phyloP scores from a whole-genome alignment of 2,113 vertebrate genomes.

The Cettia cetti region DNA sequence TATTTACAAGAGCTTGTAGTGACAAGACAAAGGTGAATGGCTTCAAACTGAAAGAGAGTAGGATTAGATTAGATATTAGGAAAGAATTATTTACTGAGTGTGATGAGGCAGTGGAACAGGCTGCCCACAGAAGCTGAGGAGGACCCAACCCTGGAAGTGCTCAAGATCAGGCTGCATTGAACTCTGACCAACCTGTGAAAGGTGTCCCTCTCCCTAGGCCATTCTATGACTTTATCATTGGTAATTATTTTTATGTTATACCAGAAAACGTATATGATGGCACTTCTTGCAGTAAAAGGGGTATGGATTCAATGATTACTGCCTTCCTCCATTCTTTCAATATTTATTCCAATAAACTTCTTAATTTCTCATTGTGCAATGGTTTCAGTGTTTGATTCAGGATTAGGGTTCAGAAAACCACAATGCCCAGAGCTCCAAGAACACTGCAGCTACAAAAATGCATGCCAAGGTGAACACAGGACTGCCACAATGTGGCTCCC shows the following conservation, averaged over 20 bases:
- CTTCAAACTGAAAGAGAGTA: background rate
- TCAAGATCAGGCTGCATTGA: too few species aligned
- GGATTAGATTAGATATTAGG: background rate
- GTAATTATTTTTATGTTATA: background rate
- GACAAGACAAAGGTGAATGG: background rate
- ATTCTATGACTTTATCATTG: background rate
- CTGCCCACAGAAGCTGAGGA: background rate
- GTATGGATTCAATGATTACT: background rate
- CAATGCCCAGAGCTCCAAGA: too few species aligned
- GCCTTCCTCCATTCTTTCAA: background rate
- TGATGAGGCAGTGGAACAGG: background rate
- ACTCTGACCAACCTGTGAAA: background rate
- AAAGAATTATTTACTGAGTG: background rate
- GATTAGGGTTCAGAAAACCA: too few species aligned
- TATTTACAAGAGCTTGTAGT: background rate
- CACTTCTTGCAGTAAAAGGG: background rate
- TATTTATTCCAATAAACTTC: background rate
- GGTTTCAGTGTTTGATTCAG: too few species aligned
- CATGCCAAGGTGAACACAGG: too few species aligned
- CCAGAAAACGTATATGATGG: background rate
- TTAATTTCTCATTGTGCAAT: background rate
- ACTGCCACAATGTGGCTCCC: too few species aligned
- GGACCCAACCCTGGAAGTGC: background rate
- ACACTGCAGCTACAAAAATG: too few species aligned
- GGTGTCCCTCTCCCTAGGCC: too few species aligned